Evolutionary conservation across 2,888 invertebrate species (phyloP), one percentile per base, ranked within the genome.

Genomic region (Morinoia aosen): DNA sequence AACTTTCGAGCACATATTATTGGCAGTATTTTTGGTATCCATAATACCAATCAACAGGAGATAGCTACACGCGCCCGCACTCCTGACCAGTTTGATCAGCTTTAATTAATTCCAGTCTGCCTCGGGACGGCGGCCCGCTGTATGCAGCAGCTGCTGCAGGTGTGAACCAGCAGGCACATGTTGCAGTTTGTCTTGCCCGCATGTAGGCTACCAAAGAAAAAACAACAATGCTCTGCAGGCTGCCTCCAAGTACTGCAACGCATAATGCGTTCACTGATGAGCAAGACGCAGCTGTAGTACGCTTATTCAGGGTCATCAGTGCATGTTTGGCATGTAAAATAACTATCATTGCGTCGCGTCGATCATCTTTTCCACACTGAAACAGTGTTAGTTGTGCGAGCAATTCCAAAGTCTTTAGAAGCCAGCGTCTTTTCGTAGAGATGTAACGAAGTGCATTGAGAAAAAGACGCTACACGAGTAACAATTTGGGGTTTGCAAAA

Each of bases 61-160:
- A 61, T 19, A 61, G 61, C 61, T 61, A 61, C 33, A 76, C 76
- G 76, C 16, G 25, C 76, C 76, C 76, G 19, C 76, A 76, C 76
- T 76, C 33, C 76, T 76, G 76, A 76, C 76, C 76, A 16, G 76
- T 76, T 76, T 76, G 76, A 76, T 76, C 76, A 76, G 76, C 76
- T 76, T 76, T 76, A 33, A 76, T 76, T 16, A 76, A 76, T 76
- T 76, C 76, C 33, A 76, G 76, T 76, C 76, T 19, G 19, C 25
- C 76, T 33, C 76, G 76, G 76, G 8, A 16, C 33, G 76, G 76
- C 76, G 33, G 33, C 76, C 61, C 1, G 61, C 61, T 61, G 61
- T 19, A 61, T 76, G 76, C 25, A 33, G 76, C 76, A 76, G 76
- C 76, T 76, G 76, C 76, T 76, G 76, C 76, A 76, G 76, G 76